Base-by-base conservation (phyloP, 2,888 invertebrate genomes). In the Leptopilina myrica region DNA sequence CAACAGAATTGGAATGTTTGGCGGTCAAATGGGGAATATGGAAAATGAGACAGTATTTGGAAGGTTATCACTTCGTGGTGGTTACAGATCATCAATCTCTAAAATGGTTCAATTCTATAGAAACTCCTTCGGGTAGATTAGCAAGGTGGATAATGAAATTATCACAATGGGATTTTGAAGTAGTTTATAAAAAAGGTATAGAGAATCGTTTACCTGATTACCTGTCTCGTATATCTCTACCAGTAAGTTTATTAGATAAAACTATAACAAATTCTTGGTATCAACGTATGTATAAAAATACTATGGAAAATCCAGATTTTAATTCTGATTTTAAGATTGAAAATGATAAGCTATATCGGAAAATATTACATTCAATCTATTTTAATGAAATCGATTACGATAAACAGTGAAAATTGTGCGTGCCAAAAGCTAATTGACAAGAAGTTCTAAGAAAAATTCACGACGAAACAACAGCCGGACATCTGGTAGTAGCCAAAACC, bases 1-100 rank as follows among this genome's bases (percentile, higher is more conserved):
- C 73, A 5, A 85, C 84, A 0, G 84, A 85, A 78, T 75, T 40
- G 59, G 85, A 87, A 33, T 87, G 84, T 64, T 65, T 56, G n/a
- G n/a, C 49, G 0, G 56, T 78, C 4, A 65, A 76, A 46, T 76
- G 65, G 65, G 76, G 79, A 7, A 64, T 86, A 0, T 75, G 78
- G 69, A 83, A 82, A 43, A 84, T 83, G 53, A 46, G 84, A 1
- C 77, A 81, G 3, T 86, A 86, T 64, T 26, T 87, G 0, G 85
- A 84, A 59, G 84, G 83, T 0, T 59, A 76, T n/a, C n/a, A 56
- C n/a, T 56, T 56, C 11, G n/a, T n/a, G 5, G 56, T 56, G 2
- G 6, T 56, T 1, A 56, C 56, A 1, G 56, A 56, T 56, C 56
- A 56, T 6, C 66, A 79, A 2, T 83, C 83, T 26, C 64, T 86